Evolutionary conservation across 2,113 vertebrate species (phyloP).

Genomic region (Rhabdomys dilectus): DNA sequence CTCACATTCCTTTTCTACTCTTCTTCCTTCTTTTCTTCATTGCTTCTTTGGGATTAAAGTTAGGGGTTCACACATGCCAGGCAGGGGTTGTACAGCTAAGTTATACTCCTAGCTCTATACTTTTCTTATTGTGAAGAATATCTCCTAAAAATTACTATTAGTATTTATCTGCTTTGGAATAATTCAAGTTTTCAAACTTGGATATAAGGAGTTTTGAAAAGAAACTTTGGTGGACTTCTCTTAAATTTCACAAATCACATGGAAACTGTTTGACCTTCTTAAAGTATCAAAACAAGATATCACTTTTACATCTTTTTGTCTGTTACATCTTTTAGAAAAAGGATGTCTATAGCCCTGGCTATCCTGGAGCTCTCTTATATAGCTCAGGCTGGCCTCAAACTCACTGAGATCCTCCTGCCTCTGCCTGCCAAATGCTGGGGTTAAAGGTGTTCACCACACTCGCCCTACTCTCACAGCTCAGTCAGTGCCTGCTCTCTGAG

Average conservation of each 20-base stretch:
- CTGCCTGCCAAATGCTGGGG: neutral
- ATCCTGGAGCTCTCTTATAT: neutral
- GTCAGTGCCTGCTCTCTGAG: neutral
- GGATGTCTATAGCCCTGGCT: neutral
- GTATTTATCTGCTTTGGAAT: constrained; percentile 44
- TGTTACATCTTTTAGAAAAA: neutral
- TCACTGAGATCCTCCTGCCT: neutral
- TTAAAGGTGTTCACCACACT: neutral
- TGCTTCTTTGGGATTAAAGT: neutral
- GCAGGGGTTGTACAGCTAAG: neutral
- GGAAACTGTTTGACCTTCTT: constrained; percentile 51
- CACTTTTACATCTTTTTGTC: neutral
- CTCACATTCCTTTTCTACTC: neutral
- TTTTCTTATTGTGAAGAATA: constrained; percentile 35
- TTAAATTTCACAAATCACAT: constrained; percentile 43
- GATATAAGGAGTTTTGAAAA: neutral
- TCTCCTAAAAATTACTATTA: constrained; percentile 33
- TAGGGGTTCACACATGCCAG: neutral
- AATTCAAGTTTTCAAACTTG: constrained; percentile 33
- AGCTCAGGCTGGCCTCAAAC: neutral
- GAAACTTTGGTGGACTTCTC: constrained; percentile 31
- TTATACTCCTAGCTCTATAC: neutral
- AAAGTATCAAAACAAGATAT: neutral
- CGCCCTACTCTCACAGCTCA: neutral
- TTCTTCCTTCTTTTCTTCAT: neutral